A percentile compares a stretch with the other conserved stretches of the same genome.
Conservation (phyloP, 2,888 invertebrate genomes). For the Drosophila siamana region DNA sequence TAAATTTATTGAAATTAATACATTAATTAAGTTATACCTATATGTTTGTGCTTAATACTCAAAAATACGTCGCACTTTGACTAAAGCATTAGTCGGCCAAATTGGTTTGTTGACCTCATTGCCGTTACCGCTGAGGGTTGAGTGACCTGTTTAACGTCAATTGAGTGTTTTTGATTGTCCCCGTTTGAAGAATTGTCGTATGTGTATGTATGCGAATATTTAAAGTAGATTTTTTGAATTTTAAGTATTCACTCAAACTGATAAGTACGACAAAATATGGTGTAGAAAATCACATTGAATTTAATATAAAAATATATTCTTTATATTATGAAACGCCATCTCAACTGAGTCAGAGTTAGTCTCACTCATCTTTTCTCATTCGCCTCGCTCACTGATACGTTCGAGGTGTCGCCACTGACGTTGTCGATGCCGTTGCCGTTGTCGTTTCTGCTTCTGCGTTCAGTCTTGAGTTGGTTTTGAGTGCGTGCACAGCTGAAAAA, state of each 20-base stretch:
- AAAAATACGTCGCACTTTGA: slow-evolving; percentile 15
- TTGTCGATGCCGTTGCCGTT: slow-evolving; percentile 48
- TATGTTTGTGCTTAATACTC: slow-evolving; percentile 21
- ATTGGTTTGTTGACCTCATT: slow-evolving; percentile 80
- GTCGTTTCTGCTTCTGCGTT: slow-evolving; percentile 42
- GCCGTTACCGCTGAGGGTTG: slow-evolving; percentile 58
- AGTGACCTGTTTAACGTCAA: slow-evolving; percentile 66
- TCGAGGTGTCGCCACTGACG: slow-evolving; percentile 56
- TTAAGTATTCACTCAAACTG: slow-evolving; percentile 4
- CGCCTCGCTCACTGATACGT: slow-evolving; percentile 33
- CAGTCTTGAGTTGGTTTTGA: slow-evolving; percentile 80
- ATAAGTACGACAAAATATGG: background rate
- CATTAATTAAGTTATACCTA: background rate
- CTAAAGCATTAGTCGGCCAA: slow-evolving; percentile 17
- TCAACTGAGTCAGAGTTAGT: slow-evolving; percentile 40
- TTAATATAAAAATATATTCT: slow-evolving; percentile 7
- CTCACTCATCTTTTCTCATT: slow-evolving; percentile 49
- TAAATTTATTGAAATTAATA: slow-evolving; percentile 1
- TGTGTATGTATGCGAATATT: slow-evolving; percentile 2
- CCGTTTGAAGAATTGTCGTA: background rate
- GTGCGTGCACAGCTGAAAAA: slow-evolving; percentile 73
- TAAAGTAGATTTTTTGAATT: slow-evolving; percentile 5
- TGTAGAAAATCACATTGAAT: background rate
- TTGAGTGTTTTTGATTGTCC: slow-evolving; percentile 35
- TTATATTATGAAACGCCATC: slow-evolving; percentile 25